Percentiles rank a stretch among this genome's conserved stretches.
Conservation (phyloP, 2,888 invertebrate genomes). For the Mamestra brassicae region DNA sequence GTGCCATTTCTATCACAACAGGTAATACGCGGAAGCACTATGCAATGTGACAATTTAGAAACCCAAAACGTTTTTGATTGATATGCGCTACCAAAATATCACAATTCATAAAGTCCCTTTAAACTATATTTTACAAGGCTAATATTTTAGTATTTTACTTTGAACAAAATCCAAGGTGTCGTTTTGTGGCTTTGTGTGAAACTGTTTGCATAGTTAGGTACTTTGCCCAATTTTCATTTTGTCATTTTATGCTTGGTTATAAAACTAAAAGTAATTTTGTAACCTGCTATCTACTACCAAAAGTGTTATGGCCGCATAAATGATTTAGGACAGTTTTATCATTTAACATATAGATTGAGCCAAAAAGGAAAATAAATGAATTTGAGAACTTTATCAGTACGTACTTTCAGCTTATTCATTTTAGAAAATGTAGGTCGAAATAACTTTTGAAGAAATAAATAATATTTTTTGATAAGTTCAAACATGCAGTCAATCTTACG, state of each 20-base stretch:
- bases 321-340: constrained; percentile 18
- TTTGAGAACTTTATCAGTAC: neutral
- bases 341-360: neutral
- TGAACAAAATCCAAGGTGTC: neutral
- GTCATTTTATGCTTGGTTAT: constrained; percentile 8
- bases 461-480: constrained; percentile 15
- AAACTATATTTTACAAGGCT: too few relatives aligned
- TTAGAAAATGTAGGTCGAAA: neutral
- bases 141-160: too few relatives aligned
- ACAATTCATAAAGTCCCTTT: too few relatives aligned
- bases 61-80: neutral
- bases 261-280: constrained; percentile 27
- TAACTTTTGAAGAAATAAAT: constrained; percentile 8
- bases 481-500: constrained; percentile 24
- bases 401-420: neutral
- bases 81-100: neutral
- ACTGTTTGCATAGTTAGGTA: neutral
- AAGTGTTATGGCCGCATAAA: constrained; percentile 20
- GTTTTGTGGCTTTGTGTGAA: neutral
- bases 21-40: neutral
- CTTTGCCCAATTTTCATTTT: constrained; percentile 25
- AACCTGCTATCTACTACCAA: constrained; percentile 13
- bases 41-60: neutral
- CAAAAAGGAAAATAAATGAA: neutral
- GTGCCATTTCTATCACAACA: neutral